Percentiles rank a stretch among this genome's conserved stretches.
These are phyloP conservation scores for Caenorhabditis briggsae DNA, from an alignment of 1,140 invertebrate genomes.

Conservation along the genomic window DNA sequence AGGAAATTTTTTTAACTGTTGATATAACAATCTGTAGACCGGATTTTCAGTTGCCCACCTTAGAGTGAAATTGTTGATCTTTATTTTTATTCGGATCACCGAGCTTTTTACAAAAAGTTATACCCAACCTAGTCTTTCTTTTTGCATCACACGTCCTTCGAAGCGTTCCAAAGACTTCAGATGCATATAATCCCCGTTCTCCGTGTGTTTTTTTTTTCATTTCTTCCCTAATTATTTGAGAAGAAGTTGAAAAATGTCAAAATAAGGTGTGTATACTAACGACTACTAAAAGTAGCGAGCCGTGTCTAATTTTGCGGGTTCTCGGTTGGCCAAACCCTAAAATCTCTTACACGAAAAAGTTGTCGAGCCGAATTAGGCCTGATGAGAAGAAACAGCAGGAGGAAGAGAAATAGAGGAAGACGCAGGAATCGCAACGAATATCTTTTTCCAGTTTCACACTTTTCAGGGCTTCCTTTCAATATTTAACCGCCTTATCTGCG, in stretches of 20 bases:
- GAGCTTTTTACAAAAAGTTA: too few relatives aligned
- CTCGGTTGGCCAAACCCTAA: conserved; percentile 6
- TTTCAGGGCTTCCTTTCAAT: background rate
- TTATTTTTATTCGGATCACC: too few relatives aligned
- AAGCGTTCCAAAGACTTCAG: too few relatives aligned
- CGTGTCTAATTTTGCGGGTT: conserved; percentile 48
- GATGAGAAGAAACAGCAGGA: background rate
- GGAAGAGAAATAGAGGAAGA: background rate
- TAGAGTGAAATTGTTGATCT: too few relatives aligned
- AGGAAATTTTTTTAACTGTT: too few relatives aligned
- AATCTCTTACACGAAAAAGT: conserved; percentile 48
- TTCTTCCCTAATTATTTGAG: background rate
- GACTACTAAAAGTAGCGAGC: conserved; percentile 1
- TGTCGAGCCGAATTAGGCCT: conserved; percentile 50
- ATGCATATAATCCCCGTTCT: background rate
- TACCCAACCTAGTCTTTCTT: too few relatives aligned
- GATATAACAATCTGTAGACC: too few relatives aligned
- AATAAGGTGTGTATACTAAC: conserved; percentile 35
- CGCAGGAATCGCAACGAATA: conserved; percentile 8
- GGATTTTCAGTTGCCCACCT: too few relatives aligned
- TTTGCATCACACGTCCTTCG: too few relatives aligned
- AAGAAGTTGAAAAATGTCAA: conserved; percentile 30
- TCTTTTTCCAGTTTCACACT: conserved; percentile 34
- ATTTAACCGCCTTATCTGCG: background rate
- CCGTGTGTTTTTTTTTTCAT: background rate